Percentiles rank a stretch among this genome's conserved stretches.
Conservation (phyloP, 2,113 vertebrate genomes). For the Physeter macrocephalus region DNA sequence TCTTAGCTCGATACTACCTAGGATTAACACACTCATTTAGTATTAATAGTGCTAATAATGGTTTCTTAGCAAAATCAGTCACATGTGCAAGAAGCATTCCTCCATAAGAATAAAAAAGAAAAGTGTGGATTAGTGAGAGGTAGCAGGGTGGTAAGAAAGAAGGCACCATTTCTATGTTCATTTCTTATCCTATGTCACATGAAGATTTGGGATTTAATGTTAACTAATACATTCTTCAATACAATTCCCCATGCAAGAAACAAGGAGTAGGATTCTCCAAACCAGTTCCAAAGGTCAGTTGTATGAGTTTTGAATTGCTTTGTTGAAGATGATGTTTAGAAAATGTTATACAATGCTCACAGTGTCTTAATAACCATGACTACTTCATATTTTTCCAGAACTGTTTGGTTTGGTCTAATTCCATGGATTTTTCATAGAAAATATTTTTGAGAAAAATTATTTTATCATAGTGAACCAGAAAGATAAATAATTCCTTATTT, state of each 20-base stretch:
- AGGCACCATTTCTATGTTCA: not conserved
- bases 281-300: constrained; percentile 10
- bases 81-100: not conserved
- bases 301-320: constrained; percentile 25
- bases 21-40: not conserved
- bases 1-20: not conserved
- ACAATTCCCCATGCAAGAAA: constrained; percentile 11
- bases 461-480: constrained; percentile 10
- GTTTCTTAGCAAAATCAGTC: not conserved
- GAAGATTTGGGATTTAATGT: constrained; percentile 9
- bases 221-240: constrained; percentile 45
- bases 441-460: not conserved
- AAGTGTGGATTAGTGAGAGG: not conserved
- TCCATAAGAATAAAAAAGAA: not conserved
- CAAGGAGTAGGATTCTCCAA: constrained; percentile 17
- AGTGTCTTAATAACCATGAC: not conserved
- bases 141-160: not conserved
- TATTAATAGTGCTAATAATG: not conserved
- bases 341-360: not conserved
- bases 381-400: not conserved
- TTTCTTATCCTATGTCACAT: constrained; percentile 14
- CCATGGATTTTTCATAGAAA: not conserved
- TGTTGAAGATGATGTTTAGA: not conserved
- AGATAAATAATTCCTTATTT: constrained; percentile 8
- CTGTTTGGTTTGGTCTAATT: constrained; percentile 37